phyloP scores from a whole-genome alignment of 2,888 invertebrate genomes.

The Heliothis peltigera region DNA sequence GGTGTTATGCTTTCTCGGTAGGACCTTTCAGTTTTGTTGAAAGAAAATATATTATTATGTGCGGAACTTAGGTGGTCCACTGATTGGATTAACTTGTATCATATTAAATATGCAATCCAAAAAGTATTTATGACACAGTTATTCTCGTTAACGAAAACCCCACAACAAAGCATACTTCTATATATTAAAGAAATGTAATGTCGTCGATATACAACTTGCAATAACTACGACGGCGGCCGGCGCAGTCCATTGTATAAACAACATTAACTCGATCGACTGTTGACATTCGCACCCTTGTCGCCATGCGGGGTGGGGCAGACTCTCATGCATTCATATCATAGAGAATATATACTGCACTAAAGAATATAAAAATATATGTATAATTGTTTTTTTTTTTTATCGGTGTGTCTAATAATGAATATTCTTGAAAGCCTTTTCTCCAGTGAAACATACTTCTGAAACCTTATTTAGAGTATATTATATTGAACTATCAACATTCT shows the following conservation, averaged over 20 bases:
- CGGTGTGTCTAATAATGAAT: background rate
- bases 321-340: background rate
- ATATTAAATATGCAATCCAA: background rate
- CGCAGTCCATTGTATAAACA: slow-evolving; percentile 8
- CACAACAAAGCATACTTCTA: background rate
- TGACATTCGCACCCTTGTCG: slow-evolving; percentile 6
- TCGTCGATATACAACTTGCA: slow-evolving; percentile 1
- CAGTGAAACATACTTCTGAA: background rate
- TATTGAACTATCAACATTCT: background rate
- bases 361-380: too few relatives aligned
- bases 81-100: background rate
- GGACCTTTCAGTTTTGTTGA: background rate
- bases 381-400: background rate
- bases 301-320: background rate
- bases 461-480: background rate
- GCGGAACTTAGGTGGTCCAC: background rate
- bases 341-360: background rate
- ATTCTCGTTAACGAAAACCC: background rate
- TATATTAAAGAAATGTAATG: background rate
- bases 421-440: background rate
- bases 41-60: background rate
- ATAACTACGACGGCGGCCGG: background rate
- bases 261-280: slow-evolving; percentile 8
- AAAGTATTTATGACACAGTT: too few relatives aligned
- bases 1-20: slow-evolving; percentile 33